These are phyloP conservation scores for Hermetia illucens DNA, from an alignment of 1,140 invertebrate species.

Conservation along the genomic window DNA sequence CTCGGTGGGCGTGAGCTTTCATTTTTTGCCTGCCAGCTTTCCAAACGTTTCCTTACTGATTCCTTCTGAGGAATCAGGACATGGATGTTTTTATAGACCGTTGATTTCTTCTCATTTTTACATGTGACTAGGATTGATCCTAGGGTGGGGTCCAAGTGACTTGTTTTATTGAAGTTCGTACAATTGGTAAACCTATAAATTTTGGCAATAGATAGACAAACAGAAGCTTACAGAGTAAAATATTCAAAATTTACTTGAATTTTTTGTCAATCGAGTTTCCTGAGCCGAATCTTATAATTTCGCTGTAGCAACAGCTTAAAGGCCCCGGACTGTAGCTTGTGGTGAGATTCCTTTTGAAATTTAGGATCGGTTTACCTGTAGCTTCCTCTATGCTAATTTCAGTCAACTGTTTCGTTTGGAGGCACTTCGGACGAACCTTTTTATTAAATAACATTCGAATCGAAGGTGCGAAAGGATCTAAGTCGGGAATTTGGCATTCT, in stretches of 20 bases:
- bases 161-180: conserved; percentile 18
- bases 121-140: conserved; percentile 32
- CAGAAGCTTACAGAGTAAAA: conserved; percentile 17
- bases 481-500: conserved; percentile 50
- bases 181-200: conserved; percentile 12
- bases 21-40: neutral
- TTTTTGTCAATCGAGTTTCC: conserved; percentile 26
- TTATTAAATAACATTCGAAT: conserved; percentile 45
- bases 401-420: conserved; percentile 41
- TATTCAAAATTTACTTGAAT: conserved; percentile 31
- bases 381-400: conserved; percentile 34
- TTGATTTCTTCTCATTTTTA: conserved; percentile 17
- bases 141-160: conserved; percentile 18
- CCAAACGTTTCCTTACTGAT: neutral
- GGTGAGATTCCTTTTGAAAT: conserved; percentile 13
- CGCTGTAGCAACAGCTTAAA: conserved; percentile 38
- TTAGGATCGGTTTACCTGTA: conserved; percentile 33
- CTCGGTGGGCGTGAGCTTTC: conserved; percentile 4
- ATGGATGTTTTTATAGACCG: conserved; percentile 7
- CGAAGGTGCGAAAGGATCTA: conserved; percentile 51
- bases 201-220: no score
- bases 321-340: conserved; percentile 19
- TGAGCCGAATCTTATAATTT: conserved; percentile 26
- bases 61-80: neutral
- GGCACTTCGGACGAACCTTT: no score